A percentile compares a stretch with the other conserved stretches of the same genome.
These are phyloP conservation scores for Coremacera marginata DNA, from an alignment of 2,888 invertebrate genomes.

Conservation along the genomic window DNA sequence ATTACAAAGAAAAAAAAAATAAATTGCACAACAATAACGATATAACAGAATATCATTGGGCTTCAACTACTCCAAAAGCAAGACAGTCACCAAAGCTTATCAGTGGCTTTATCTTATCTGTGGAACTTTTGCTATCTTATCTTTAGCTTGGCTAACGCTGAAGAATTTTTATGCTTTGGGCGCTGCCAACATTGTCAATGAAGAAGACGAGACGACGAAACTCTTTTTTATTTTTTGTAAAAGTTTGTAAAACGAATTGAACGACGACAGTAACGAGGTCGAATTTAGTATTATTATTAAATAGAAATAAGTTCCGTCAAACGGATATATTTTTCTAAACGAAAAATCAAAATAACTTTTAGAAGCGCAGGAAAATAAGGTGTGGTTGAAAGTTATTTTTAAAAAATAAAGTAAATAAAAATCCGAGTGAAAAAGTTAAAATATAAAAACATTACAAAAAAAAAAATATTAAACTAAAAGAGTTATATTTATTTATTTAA, in stretches of 20 bases:
- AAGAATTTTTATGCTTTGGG: conserved; percentile 34
- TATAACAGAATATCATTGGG: neutral
- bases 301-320: neutral
- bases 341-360: neutral
- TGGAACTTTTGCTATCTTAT: conserved; percentile 19
- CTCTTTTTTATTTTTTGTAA: neutral
- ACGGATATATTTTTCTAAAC: neutral
- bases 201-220: conserved; percentile 3
- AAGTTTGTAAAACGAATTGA: conserved; percentile 31
- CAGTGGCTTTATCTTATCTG: conserved; percentile 31
- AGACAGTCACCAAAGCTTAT: neutral
- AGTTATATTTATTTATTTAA: neutral
- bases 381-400: neutral
- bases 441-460: neutral
- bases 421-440: neutral
- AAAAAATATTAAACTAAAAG: neutral
- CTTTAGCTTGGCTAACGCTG: conserved; percentile 29
- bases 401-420: neutral
- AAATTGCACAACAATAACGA: conserved; percentile 22
- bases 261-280: conserved; percentile 35
- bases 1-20: neutral
- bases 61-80: neutral
- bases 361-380: neutral
- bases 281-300: conserved; percentile 4
- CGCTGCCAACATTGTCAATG: conserved; percentile 19